Evolutionary conservation across 2,113 vertebrate species (phyloP).

Genomic region (Asarcornis scutulata): DNA sequence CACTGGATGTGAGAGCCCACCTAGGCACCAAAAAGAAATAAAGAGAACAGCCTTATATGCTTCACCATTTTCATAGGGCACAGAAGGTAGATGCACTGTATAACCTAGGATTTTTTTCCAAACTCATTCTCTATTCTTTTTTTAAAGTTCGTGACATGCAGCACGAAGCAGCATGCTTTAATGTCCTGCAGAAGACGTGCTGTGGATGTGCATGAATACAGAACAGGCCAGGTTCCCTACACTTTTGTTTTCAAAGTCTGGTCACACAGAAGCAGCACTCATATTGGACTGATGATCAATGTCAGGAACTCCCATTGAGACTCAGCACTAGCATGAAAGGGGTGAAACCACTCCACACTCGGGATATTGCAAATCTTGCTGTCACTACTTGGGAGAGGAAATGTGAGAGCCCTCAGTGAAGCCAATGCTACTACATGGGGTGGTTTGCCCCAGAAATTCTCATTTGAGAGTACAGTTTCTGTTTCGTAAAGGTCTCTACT

Average conservation of each 20-base stretch:
- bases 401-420: background rate
- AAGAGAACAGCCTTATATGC: background rate
- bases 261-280: background rate
- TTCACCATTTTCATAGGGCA: background rate
- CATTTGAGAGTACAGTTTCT: background rate
- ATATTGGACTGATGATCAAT: background rate
- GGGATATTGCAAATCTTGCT: background rate
- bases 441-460: background rate
- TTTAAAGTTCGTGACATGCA: background rate
- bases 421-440: background rate
- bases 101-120: constrained; percentile 29
- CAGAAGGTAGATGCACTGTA: background rate
- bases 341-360: background rate
- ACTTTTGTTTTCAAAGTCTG: background rate
- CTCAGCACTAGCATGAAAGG: background rate
- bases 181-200: background rate
- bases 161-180: background rate
- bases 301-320: background rate
- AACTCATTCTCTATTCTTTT: background rate
- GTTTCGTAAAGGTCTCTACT: background rate
- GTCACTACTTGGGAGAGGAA: background rate
- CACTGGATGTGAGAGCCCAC: background rate
- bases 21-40: background rate
- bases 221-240: background rate
- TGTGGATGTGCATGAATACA: background rate